Base-by-base conservation (phyloP, 2,797 vertebrate genomes). In the Acrossocheilus wenchowensis region DNA sequence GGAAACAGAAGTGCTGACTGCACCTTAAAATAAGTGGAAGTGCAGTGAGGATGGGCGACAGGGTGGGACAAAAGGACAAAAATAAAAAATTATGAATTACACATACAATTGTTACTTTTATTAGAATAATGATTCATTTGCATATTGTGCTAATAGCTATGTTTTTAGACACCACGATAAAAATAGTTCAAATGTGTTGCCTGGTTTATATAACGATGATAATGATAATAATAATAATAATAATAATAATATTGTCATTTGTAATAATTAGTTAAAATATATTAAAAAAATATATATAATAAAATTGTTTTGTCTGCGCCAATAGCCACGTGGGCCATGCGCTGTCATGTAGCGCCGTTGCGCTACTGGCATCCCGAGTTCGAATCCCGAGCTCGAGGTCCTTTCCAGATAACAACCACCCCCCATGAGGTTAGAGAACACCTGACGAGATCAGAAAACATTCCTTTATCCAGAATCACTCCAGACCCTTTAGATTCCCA, bases 61-160 rank as follows among this genome's bases (percentile, higher is more conserved):
- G 85, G 87, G 50, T 87, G 88, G 89, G 91, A 92, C 86, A 4
- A 89, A 92, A 92, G 91, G 89, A 91, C 89, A 54, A 52, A 86
- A 71, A 54, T 6, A 21, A 23, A 21, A 21, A 12, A 50, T 6
- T 17, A 11, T 52, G 1, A 52, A 75, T 52, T 52, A 21, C n/a
- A 34, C 9, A 21, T 21, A 26, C 17, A 36, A 7, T 54, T 54
- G 5, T 36, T 36, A 12, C 26, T 75, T 52, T 52, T 52, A 77
- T 23, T 52, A 21, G 30, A 75, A 23, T 69, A 10, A 41, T 68
- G 5, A 34, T 54, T 66, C 0, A 68, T 12, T 36, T 64, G 10
- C 17, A 36, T 75, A 26, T 50, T 34, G 74, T 77, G 10, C 2
- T 34, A 21, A 36, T 21, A 34, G 30, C 19, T 3, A 21, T 50